Evolutionary conservation across 2,888 invertebrate genomes (phyloP).

Genomic region (Phortica okadai): DNA sequence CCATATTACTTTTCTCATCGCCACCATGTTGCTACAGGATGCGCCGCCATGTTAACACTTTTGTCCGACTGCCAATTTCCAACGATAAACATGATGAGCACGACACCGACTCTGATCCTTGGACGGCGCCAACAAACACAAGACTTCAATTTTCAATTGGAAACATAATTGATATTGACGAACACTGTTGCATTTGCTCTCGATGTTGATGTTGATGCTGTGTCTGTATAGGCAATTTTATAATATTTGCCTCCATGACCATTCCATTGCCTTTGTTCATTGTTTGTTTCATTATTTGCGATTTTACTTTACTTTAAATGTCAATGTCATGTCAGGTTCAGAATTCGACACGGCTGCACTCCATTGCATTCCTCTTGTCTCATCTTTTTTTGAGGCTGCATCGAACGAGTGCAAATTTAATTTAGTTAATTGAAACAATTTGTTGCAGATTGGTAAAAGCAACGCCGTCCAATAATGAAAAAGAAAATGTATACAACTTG

Average conservation of each 20-base stretch:
- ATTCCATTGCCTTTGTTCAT: conserved; percentile 32
- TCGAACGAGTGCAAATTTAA: conserved; percentile 74
- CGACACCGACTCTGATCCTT: not conserved
- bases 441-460: conserved; percentile 57
- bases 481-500: conserved; percentile 46
- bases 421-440: conserved; percentile 76
- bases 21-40: conserved; percentile 51
- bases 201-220: conserved; percentile 38
- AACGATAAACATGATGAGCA: conserved; percentile 21
- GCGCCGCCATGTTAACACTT: conserved; percentile 71
- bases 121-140: conserved; percentile 57
- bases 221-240: conserved; percentile 61
- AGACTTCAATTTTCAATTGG: conserved; percentile 71
- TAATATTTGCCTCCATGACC: conserved; percentile 50
- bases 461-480: conserved; percentile 16
- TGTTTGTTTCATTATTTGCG: conserved; percentile 13
- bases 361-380: not conserved
- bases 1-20: not conserved
- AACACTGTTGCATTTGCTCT: conserved; percentile 62
- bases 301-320: conserved; percentile 57
- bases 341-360: conserved; percentile 37
- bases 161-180: conserved; percentile 72
- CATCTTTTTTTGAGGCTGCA: conserved; percentile 1
- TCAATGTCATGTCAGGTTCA: conserved; percentile 71
- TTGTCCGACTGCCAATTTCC: conserved; percentile 66